Base-by-base conservation (phyloP, 2,113 vertebrate species). In the Alectura lathami region DNA sequence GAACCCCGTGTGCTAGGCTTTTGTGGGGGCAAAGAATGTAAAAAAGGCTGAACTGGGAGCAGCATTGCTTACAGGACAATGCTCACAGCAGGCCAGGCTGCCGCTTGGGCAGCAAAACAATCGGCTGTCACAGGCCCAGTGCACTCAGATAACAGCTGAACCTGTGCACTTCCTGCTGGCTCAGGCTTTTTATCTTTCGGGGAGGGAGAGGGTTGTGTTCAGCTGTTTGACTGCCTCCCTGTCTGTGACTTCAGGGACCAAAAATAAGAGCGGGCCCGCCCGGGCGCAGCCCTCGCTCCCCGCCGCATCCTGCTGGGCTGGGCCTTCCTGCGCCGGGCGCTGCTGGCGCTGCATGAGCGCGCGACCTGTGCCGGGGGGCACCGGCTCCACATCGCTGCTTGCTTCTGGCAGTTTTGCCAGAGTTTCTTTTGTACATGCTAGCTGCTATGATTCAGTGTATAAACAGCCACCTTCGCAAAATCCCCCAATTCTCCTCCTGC, bases 1-100 rank as follows among this genome's bases (percentile, higher is more conserved):
- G 30, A 30, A n/a, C n/a, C n/a, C 64, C 13, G 0, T 0, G 17
- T 36, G 47, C 38, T 4, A 2, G 38, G 18, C 7, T 1, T 50
- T 36, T n/a, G 62, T 51, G 56, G 56, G 4, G 4, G 60, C 56
- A n/a, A 24, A 11, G 72, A 43, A 30, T 16, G 3, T 10, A 50
- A 43, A 8, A 13, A 5, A 15, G 69, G 15, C 17, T 23, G 11
- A 8, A 5, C 9, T 11, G 17, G 1, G 63, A 42, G 36, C 8
- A 38, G 32, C 16, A 29, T 2, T 64, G 42, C 43, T 32, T 9
- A 2, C 13, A 26, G 3, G 48, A 45, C 34, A 17, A 34, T 2
- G 26, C 4, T 11, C 1, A 11, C 9, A 60, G 45, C 34, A 2
- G 53, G 38, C 21, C 43, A 17, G 13, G 53, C 5, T 3, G n/a